Evolutionary conservation across 1,140 invertebrate species (phyloP), one percentile per base, ranked within the genome.

Genomic region (Papilio xuthus): DNA sequence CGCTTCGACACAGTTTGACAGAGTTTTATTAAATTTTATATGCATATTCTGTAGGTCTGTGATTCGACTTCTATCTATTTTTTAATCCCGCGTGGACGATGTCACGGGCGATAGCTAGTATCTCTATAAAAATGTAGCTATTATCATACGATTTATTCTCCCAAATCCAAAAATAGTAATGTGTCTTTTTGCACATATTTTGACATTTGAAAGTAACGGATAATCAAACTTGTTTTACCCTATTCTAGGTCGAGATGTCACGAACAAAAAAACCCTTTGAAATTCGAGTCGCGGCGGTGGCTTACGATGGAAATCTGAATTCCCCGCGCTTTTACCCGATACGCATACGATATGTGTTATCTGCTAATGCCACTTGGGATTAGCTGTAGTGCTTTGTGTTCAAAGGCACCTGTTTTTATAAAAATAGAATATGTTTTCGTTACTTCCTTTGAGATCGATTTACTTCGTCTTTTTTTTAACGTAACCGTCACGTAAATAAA

Each of bases 321-420:
- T 90, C 90, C 91, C 90, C 88, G 87, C 89, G 90, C 89, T 92
- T 90, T 91, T 84, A 91, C 88, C 85, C 90, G 90, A 89, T 90
- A 89, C 89, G 89, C 85, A 91, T 91, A 89, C 88, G 88, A 91
- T 92, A 91, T 88, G 84, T 84, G 87, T 90, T 90, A 91, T 91
- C 85, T 87, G 69, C 85, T 91, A 92, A 92, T 90, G 88, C 84
- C 91, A 90, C 91, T 87, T 87, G 91, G 91, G 91, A 93, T 89
- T 80, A 72, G 37, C 76, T 88, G 86, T 90, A 91, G 89, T 90
- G 87, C 90, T 92, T 92, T 90, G 89, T 89, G 84, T 86, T 89
- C 91, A 92, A 92, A 92, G 89, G 89, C 85, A 91, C 86, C 89
- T 92, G 89, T 88, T 92, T 92, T 90, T 89, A 78, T 86, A 83